phyloP scores from a whole-genome alignment of 2,797 vertebrate species.

The Acomys russatus region DNA sequence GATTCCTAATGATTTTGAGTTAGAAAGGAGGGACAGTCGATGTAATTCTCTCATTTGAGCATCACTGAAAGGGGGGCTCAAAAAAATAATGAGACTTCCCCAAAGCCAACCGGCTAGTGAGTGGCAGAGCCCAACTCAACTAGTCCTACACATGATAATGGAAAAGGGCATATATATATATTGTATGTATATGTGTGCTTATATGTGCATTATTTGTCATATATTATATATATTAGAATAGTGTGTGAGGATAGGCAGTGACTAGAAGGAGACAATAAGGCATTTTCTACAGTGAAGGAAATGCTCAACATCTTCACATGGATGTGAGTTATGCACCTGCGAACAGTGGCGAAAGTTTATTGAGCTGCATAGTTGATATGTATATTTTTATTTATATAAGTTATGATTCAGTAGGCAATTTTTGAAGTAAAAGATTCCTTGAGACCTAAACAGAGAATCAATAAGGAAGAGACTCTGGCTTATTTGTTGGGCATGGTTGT shows the following conservation, averaged over 20 bases:
- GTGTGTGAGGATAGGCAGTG: not conserved
- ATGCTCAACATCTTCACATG: conserved; percentile 1
- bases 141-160: not conserved
- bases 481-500: not conserved
- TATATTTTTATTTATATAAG: conserved; percentile 21
- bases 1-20: conserved; percentile 50
- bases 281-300: not conserved
- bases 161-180: not conserved
- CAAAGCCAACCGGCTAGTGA: conserved; percentile 4
- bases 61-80: not conserved
- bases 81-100: conserved; percentile 9
- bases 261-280: not conserved
- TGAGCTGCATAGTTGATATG: conserved; percentile 10
- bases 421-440: conserved; percentile 33
- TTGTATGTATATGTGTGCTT: not conserved
- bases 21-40: conserved; percentile 30
- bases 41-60: conserved; percentile 44
- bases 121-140: not conserved
- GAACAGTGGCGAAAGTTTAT: not conserved
- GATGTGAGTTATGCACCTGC: not conserved
- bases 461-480: not conserved
- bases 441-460: not conserved
- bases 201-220: too few relatives aligned
- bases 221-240: not conserved
- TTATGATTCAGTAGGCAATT: conserved; percentile 1